These are phyloP conservation scores for Baronia brevicornis DNA, from an alignment of 2,888 invertebrate species.

Conservation along the genomic window DNA sequence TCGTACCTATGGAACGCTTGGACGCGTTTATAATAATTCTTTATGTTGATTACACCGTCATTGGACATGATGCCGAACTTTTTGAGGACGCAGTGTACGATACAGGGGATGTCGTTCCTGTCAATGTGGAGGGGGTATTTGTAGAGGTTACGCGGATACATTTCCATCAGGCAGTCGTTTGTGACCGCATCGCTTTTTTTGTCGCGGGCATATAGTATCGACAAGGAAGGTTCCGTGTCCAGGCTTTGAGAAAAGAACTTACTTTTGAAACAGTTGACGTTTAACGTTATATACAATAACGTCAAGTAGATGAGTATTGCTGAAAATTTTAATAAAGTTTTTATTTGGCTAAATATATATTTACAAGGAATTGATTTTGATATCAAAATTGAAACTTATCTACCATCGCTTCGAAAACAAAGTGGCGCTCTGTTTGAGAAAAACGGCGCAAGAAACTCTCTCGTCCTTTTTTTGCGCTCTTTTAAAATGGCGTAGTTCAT, in stretches of 20 bases:
- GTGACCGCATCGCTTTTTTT: constrained; percentile 54
- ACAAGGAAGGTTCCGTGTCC: constrained; percentile 56
- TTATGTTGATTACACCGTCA: constrained; percentile 57
- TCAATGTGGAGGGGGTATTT: constrained; percentile 58
- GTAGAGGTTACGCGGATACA: constrained; percentile 62
- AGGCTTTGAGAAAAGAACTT: constrained; percentile 50
- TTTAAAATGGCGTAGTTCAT: no score
- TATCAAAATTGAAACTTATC: not conserved
- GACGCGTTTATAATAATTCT: constrained; percentile 60
- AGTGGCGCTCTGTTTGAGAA: no score
- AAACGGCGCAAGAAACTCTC: no score
- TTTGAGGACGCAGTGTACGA: constrained; percentile 64
- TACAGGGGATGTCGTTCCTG: constrained; percentile 60
- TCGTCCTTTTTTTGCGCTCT: no score
- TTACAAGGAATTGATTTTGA: not conserved
- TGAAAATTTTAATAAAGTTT: constrained; percentile 37
- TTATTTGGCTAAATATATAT: constrained; percentile 1
- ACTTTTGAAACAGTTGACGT: constrained; percentile 37
- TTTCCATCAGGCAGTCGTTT: constrained; percentile 54
- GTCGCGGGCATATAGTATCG: constrained; percentile 59
- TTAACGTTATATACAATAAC: constrained; percentile 33
- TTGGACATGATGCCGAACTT: constrained; percentile 67
- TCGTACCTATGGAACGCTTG: constrained; percentile 63
- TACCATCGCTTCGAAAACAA: constrained; percentile 6
- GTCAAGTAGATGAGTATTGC: constrained; percentile 38